Evolutionary conservation across 1,140 invertebrate species (phyloP), one percentile per base, ranked within the genome.

Genomic region (Proales similis): DNA sequence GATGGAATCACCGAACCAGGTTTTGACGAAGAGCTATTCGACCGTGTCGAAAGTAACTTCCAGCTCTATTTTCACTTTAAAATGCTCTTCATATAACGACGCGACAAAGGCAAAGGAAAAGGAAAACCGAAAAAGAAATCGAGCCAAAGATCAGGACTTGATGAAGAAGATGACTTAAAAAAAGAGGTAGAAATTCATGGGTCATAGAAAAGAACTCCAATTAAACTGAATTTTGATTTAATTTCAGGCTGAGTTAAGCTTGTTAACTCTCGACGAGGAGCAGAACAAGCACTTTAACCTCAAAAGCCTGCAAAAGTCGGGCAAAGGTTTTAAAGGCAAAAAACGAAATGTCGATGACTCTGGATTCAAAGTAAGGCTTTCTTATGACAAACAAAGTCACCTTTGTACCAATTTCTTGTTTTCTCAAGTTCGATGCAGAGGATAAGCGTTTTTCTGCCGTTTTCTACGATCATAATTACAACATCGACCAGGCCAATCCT

Each of bases 401-500:
- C n/a, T n/a, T n/a, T n/a, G n/a, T n/a, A n/a, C n/a, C n/a, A n/a
- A n/a, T n/a, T n/a, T n/a, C n/a, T n/a, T n/a, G n/a, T n/a, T n/a
- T n/a, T n/a, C n/a, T n/a, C n/a, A n/a, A n/a, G 22, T 22, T 61
- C 0, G 38, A 61, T 61, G 14, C 47, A 14, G 27, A 33, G 14
- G 57, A 61, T 30, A 27, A 32, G 17, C 39, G 57, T 46, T 61
- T 61, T 29, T 20, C 45, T n/a, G 57, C 57, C 30, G 39, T 61
- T 46, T 61, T 46, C 38, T 46, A 9, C 5, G 27, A 61, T 30
- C 42, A 45, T 19, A 45, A 19, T 33, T 61, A 46, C n/a, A 61
- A 61, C 17, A 61, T 61, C 26, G 57, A 61, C 38, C 57, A 32
- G 26, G 45, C 57, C 4, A 32, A 61, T 61, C 57, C 36, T 26